phyloP scores from a whole-genome alignment of 1,140 invertebrate species.

The Cardiocondyla obscurior region DNA sequence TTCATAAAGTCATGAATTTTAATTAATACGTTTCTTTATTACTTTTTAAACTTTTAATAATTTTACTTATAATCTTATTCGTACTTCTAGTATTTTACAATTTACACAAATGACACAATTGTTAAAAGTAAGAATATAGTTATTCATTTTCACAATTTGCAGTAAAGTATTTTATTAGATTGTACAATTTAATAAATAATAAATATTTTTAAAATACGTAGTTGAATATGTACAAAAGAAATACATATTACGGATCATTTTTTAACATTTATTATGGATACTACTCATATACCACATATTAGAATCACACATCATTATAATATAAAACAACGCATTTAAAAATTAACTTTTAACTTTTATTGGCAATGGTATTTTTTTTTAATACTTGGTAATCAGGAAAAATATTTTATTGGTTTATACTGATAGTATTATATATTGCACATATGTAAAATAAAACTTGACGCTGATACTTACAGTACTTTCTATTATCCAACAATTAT shows the following conservation, averaged over 20 bases:
- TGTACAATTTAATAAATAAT: constrained; percentile 7
- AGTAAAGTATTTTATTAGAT: neutral
- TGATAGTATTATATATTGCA: neutral
- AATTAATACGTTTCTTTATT: neutral
- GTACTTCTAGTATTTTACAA: neutral
- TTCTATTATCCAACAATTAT: neutral
- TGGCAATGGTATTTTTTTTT: neutral
- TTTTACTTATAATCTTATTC: neutral
- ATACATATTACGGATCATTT: no score
- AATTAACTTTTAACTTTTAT: neutral
- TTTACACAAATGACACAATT: neutral
- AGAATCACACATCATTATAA: neutral
- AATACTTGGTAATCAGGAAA: neutral
- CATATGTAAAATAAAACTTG: neutral
- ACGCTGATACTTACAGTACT: neutral
- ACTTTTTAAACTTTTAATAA: neutral
- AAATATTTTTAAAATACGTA: no score
- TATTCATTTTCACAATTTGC: neutral
- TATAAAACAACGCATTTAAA: neutral
- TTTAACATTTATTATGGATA: neutral
- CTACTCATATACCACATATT: neutral
- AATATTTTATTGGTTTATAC: neutral
- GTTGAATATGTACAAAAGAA: no score
- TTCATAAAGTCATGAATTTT: neutral
- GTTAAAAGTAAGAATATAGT: constrained; percentile 29